Evolutionary conservation across 2,888 invertebrate species (phyloP).

Genomic region (Diadromus collaris): DNA sequence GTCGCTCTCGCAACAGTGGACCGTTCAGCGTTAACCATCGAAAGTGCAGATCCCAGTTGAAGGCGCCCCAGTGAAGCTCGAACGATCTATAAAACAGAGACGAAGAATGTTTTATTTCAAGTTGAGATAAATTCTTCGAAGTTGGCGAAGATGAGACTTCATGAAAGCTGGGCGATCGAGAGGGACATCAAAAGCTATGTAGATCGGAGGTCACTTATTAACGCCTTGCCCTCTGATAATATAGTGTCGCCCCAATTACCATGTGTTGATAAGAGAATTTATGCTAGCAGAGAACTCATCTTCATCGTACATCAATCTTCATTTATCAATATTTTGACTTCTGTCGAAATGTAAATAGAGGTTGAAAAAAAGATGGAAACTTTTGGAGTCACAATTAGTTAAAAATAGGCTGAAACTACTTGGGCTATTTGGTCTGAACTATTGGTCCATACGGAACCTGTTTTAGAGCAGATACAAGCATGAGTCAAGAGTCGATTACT

Average conservation of each 20-base stretch:
- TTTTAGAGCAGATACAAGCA: neutral
- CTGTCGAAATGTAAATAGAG: neutral
- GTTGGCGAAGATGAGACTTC: neutral
- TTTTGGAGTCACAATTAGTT: neutral
- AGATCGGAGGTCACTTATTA: constrained; percentile 6
- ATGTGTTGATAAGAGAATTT: neutral
- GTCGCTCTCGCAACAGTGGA: constrained; percentile 84
- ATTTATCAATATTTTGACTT: neutral
- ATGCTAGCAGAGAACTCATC: neutral
- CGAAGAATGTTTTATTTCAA: neutral
- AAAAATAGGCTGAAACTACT: neutral
- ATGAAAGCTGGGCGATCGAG: neutral
- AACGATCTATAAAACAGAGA: constrained; percentile 86
- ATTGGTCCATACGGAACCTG: neutral
- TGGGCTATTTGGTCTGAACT: no score
- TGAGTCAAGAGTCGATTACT: neutral
- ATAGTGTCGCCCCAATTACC: neutral
- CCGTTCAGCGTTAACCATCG: constrained; percentile 90
- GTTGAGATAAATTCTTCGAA: neutral
- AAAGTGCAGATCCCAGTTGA: constrained; percentile 98
- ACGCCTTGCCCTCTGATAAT: constrained; percentile 2
- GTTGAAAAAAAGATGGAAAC: neutral
- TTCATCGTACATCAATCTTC: neutral
- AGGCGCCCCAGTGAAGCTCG: constrained; percentile 98
- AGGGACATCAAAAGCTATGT: constrained; percentile 2